Evolutionary conservation across 2,888 invertebrate species (phyloP), one percentile per base, ranked within the genome.

Genomic region (Anoncus sp.): DNA sequence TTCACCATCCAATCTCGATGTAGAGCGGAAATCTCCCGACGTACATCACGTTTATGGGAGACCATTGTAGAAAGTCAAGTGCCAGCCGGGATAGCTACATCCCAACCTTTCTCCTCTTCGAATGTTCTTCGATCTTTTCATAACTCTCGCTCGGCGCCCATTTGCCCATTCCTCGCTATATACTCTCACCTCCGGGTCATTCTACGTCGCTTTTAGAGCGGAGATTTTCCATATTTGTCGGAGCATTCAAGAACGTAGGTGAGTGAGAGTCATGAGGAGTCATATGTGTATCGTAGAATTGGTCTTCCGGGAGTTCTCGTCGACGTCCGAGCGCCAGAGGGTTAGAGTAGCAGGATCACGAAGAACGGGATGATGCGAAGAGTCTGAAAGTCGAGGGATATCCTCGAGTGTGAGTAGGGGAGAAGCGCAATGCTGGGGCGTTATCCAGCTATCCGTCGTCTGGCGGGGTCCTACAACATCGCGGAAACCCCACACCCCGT

Each of bases 151-250:
- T 55, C 60, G n/a, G n/a, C 40, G 10, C 31, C 47, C 51, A 20
- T 69, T 38, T 62, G n/a, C 47, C 22, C 12, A 14, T 6, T 57
- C 27, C 45, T 43, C 80, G 82, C 82, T 81, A 82, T 84, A 83
- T 82, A 86, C 16, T 75, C 80, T 84, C 86, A 87, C 87, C 87
- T 86, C 82, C 82, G 84, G 87, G 85, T 88, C 87, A 86, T 86
- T 87, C 87, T 81, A 83, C 2, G 47, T 85, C 82, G n/a, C n/a
- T 84, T 89, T 88, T 88, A 87, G 87, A 88, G 80, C 80, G 85
- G 80, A 57, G 22, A 87, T 79, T 87, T 87, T 88, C 85, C 87
- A 88, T 87, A 88, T 88, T 88, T 88, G 84, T 85, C 83, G 67
- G 76, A 77, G 77, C 38, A 65, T 62, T 62, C 38, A 53, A 62